phyloP scores from a whole-genome alignment of 2,888 invertebrate genomes.

The Cyrtodaria siliqua region DNA sequence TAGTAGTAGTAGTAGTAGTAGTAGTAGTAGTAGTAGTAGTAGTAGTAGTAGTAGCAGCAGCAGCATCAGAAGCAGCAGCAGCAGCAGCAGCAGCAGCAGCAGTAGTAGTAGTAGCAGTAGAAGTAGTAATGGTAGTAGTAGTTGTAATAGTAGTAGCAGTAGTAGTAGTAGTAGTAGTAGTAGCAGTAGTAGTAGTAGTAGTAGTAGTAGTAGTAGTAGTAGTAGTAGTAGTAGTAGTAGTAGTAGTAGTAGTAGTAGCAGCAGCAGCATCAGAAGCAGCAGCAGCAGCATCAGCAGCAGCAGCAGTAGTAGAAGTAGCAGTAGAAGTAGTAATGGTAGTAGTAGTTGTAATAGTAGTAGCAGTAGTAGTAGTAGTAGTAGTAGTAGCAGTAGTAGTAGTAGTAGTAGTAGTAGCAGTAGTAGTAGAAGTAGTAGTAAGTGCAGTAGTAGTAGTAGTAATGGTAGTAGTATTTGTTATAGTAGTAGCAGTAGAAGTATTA shows the following conservation, averaged over 20 bases:
- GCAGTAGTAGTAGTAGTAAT: too few species aligned
- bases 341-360: too few species aligned
- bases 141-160: constrained; percentile 8
- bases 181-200: not conserved
- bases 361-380: too few species aligned
- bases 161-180: constrained; percentile 10
- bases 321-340: not conserved
- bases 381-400: not conserved
- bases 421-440: too few species aligned
- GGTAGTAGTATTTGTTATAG: too few species aligned
- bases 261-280: not conserved
- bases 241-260: too few species aligned
- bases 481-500: too few species aligned
- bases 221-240: not conserved
- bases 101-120: not conserved
- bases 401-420: too few species aligned
- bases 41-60: constrained; percentile 2
- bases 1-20: not conserved
- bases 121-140: not conserved
- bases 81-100: constrained; percentile 1
- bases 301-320: constrained; percentile 2
- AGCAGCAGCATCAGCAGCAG: not conserved
- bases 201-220: constrained; percentile 4
- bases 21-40: not conserved
- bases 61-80: not conserved